These are phyloP conservation scores for Oreotrochilus melanogaster DNA, from an alignment of 2,113 vertebrate genomes.

Conservation along the genomic window DNA sequence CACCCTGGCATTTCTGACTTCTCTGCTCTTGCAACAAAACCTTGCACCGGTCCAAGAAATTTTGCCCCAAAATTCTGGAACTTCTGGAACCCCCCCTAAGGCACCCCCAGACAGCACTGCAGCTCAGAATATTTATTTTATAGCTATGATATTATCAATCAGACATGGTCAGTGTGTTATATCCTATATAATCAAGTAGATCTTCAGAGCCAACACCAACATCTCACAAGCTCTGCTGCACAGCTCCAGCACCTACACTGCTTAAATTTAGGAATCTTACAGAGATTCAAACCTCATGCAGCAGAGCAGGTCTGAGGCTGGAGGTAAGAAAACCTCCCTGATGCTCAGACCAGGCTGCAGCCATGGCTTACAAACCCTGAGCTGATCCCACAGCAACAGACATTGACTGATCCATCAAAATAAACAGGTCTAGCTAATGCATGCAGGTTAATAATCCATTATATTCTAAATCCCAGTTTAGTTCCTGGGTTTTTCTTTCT, in stretches of 20 bases:
- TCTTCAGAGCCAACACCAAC: neutral
- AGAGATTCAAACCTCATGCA: neutral
- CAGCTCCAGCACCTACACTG: neutral
- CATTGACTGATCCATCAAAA: accelerated
- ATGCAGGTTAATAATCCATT: neutral
- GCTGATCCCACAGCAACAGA: neutral
- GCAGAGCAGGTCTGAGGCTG: neutral
- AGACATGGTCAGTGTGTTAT: neutral
- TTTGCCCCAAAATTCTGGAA: neutral
- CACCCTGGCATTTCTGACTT: neutral
- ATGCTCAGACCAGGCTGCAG: accelerated
- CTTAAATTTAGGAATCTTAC: neutral
- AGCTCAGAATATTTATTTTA: neutral
- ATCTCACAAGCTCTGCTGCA: neutral
- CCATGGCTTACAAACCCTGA: neutral
- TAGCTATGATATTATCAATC: neutral
- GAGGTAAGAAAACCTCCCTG: neutral
- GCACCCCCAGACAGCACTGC: neutral
- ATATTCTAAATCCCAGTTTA: neutral
- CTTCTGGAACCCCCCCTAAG: neutral
- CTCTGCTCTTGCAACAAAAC: neutral
- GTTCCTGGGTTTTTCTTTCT: neutral
- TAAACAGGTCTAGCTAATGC: accelerated
- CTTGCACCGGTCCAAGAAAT: neutral
- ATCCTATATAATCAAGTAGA: accelerated